Evolutionary conservation across 2,888 invertebrate species (phyloP).

Genomic region (Drosophila falleni): DNA sequence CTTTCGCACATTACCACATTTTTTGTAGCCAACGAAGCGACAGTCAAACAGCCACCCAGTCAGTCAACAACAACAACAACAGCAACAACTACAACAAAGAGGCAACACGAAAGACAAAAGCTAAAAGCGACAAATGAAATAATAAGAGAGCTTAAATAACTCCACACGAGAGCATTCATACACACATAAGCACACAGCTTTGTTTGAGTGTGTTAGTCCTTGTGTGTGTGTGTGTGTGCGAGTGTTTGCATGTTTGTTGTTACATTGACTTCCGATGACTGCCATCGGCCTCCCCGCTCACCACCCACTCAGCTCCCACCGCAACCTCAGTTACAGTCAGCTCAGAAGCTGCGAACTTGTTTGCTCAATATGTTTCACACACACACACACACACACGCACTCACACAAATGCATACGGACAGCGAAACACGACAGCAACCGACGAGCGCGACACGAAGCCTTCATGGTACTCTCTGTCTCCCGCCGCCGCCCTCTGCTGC

Average conservation of each 20-base stretch:
- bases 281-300: slow-evolving; percentile 46
- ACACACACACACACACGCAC: slow-evolving; percentile 58
- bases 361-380: slow-evolving; percentile 82
- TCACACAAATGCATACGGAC: slow-evolving; percentile 31
- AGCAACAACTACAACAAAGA: slow-evolving; percentile 33
- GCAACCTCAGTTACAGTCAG: slow-evolving; percentile 32
- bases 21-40: slow-evolving; percentile 66
- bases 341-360: slow-evolving; percentile 83
- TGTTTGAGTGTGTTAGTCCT: slow-evolving; percentile 12
- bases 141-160: slow-evolving; percentile 82
- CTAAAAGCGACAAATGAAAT: slow-evolving; percentile 83
- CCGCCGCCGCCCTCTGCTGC: not conserved
- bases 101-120: slow-evolving; percentile 82
- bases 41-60: slow-evolving; percentile 71
- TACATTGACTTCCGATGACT: slow-evolving; percentile 83
- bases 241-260: slow-evolving; percentile 81
- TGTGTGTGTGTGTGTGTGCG: slow-evolving; percentile 40
- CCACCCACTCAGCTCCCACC: slow-evolving; percentile 31
- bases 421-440: slow-evolving; percentile 43
- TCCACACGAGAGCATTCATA: slow-evolving; percentile 74
- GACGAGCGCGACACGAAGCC: slow-evolving; percentile 71
- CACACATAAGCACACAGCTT: slow-evolving; percentile 26
- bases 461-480: slow-evolving; percentile 27
- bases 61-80: slow-evolving; percentile 51
- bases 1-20: slow-evolving; percentile 83